phyloP scores from a whole-genome alignment of 35 echinoderm and acorn worm genomes.

The Diadema setosum region DNA sequence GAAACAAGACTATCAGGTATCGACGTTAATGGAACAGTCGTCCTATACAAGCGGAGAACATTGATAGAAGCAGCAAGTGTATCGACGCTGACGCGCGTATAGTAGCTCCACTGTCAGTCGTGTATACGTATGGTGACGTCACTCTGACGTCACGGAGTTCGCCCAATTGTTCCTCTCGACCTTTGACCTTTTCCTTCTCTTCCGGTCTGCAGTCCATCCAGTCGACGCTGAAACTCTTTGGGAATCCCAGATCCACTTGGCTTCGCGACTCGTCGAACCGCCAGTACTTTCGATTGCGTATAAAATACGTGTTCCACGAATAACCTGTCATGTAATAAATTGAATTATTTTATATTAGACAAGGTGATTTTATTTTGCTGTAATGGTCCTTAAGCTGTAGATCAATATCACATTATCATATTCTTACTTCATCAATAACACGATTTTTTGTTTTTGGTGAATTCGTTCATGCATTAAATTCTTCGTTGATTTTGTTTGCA shows the following conservation, averaged over 20 bases:
- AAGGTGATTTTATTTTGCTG: no score
- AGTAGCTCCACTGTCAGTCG: not conserved
- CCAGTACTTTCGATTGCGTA: slow-evolving; percentile 81
- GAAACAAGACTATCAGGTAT: no score
- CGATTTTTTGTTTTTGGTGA: no score
- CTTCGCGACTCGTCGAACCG: slow-evolving; percentile 66
- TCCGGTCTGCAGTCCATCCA: slow-evolving; percentile 80
- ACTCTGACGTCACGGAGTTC: not conserved
- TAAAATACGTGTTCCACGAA: slow-evolving; percentile 87
- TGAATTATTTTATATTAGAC: not conserved
- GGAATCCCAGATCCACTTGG: slow-evolving; percentile 79
- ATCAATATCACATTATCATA: not conserved
- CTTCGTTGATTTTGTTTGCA: no score
- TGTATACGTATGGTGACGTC: not conserved
- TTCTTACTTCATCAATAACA: no score
- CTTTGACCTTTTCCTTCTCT: not conserved
- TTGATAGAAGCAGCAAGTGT: not conserved
- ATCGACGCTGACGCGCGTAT: not conserved
- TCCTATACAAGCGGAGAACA: not conserved
- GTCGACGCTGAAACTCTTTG: slow-evolving; percentile 66
- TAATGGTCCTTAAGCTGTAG: not conserved
- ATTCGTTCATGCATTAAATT: no score
- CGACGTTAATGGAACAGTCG: no score
- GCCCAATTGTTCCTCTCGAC: not conserved
- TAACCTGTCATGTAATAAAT: not conserved